These are phyloP conservation scores for Pollicipes pollicipes DNA, from an alignment of 1,140 invertebrate species.

Conservation along the genomic window DNA sequence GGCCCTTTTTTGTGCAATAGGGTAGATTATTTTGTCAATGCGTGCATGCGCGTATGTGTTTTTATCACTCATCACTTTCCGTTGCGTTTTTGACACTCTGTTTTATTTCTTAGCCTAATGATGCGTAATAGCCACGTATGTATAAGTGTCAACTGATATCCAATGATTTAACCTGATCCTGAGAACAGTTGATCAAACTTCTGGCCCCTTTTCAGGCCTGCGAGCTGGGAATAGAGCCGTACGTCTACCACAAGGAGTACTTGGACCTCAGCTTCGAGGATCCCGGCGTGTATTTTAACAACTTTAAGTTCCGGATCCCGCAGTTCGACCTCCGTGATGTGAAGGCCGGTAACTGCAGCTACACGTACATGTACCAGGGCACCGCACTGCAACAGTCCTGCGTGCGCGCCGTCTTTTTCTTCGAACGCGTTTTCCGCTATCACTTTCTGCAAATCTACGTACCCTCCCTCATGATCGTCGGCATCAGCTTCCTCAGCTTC, in stretches of 20 bases:
- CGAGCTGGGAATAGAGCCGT: not conserved
- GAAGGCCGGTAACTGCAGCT: not conserved
- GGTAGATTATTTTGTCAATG: too few species aligned
- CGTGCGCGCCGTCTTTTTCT: constrained; percentile 3
- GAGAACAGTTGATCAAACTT: too few species aligned
- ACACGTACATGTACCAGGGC: not conserved
- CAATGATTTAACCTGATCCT: too few species aligned
- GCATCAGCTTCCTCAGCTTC: constrained; percentile 16
- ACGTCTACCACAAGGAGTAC: not conserved
- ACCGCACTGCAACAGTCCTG: not conserved
- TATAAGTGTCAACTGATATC: too few species aligned
- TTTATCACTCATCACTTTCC: too few species aligned
- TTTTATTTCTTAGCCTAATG: too few species aligned
- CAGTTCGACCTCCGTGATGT: not conserved
- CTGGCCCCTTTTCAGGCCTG: constrained; percentile 10
- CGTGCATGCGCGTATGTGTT: too few species aligned
- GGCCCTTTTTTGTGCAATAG: too few species aligned
- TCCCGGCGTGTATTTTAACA: not conserved
- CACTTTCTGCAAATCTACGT: constrained; percentile 16
- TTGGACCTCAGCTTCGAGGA: not conserved
- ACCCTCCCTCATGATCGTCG: constrained; percentile 14
- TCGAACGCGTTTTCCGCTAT: constrained; percentile 1
- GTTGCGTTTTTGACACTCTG: too few species aligned
- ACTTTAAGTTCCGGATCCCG: not conserved
- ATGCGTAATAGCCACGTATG: too few species aligned